Evolutionary conservation across 2,888 invertebrate genomes (phyloP).

Genomic region (Boloria selene): DNA sequence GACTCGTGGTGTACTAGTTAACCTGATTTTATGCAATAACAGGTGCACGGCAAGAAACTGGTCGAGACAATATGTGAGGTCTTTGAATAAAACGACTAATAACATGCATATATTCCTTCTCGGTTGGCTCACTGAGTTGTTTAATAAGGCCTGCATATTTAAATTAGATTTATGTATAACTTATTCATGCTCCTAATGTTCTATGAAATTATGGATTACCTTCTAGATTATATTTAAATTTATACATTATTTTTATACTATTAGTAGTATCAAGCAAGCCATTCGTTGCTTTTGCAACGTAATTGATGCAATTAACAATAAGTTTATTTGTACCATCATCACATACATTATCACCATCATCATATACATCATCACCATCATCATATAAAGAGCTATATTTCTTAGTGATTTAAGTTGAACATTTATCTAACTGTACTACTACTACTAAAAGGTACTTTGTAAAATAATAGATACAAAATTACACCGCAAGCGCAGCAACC

Average conservation of each 20-base stretch:
- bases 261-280: no score
- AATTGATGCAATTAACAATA: no score
- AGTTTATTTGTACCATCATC: no score
- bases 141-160: constrained; percentile 7
- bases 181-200: constrained; percentile 1
- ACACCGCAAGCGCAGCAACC: constrained; percentile 40
- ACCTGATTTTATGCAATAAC: constrained; percentile 29
- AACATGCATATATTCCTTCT: constrained; percentile 9
- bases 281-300: no score
- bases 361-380: no score
- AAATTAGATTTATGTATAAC: not conserved
- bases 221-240: not conserved
- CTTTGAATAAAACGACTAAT: constrained; percentile 15
- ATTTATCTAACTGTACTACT: constrained; percentile 17
- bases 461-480: constrained; percentile 36
- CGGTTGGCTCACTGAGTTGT: constrained; percentile 11
- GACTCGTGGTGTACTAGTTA: constrained; percentile 25
- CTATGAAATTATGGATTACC: not conserved
- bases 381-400: no score
- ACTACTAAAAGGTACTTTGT: constrained; percentile 15
- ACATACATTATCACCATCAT: no score
- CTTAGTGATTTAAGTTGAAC: no score
- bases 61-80: constrained; percentile 27
- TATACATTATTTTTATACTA: not conserved
- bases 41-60: constrained; percentile 27